Percentiles rank a stretch among this genome's conserved stretches.
phyloP scores from a whole-genome alignment of 2,888 invertebrate genomes.

The Autographa gamma region DNA sequence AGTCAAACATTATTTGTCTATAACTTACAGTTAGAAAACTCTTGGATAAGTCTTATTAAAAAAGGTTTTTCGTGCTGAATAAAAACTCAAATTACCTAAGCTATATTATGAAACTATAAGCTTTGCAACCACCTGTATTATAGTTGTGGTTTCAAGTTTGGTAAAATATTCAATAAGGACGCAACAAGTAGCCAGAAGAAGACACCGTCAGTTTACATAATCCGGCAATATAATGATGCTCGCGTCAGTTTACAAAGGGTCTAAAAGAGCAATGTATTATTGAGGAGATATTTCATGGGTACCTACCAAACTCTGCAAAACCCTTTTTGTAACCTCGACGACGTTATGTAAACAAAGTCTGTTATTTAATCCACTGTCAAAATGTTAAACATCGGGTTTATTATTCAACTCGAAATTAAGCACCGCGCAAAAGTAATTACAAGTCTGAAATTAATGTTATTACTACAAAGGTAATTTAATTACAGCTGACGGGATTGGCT shows the following conservation, averaged over 20 bases:
- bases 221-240: not conserved
- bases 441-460: conserved; percentile 50
- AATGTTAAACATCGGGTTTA: conserved; percentile 39
- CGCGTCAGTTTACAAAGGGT: not conserved
- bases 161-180: too few species aligned
- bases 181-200: too few species aligned
- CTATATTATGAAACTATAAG: too few species aligned
- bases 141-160: too few species aligned
- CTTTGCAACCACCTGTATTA: too few species aligned
- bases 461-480: conserved; percentile 54
- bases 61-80: not conserved
- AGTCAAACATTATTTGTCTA: conserved; percentile 10
- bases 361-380: conserved; percentile 13
- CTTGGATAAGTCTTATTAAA: not conserved
- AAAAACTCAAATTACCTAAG: too few species aligned
- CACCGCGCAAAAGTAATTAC: conserved; percentile 47
- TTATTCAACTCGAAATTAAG: conserved; percentile 49
- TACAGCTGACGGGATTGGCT: conserved; percentile 44
- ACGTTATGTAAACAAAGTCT: conserved; percentile 1
- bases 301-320: not conserved
- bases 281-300: not conserved
- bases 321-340: not conserved
- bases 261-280: not conserved
- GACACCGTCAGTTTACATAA: not conserved
- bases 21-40: not conserved